Evolutionary conservation across 2,113 vertebrate species (phyloP).

Genomic region (Coptodon rendalli): DNA sequence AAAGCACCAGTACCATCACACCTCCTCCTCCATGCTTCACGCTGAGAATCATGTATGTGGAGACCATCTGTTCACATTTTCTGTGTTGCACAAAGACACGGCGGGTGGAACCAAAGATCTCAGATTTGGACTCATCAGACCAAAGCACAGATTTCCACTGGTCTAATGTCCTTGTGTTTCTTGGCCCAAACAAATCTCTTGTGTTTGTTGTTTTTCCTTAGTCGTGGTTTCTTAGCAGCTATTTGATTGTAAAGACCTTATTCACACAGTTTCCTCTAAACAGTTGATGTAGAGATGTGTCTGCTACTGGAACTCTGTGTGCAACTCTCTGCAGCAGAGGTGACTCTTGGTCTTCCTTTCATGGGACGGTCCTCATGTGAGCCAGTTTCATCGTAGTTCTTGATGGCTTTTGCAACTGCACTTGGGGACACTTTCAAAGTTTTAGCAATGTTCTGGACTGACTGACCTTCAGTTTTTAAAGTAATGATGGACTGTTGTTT

Average conservation of each 20-base stretch:
- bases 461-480: background rate
- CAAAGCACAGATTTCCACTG: background rate
- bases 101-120: background rate
- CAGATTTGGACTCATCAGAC: background rate
- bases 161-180: background rate
- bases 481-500: background rate
- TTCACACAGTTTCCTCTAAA: background rate
- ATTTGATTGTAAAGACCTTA: background rate
- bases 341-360: background rate
- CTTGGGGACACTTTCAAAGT: background rate
- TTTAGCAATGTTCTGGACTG: background rate
- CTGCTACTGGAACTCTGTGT: background rate
- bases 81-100: background rate
- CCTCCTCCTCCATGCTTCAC: background rate
- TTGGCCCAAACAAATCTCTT: background rate
- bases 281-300: background rate
- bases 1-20: background rate
- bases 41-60: background rate
- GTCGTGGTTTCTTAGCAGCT: background rate
- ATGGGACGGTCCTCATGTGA: background rate
- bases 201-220: background rate
- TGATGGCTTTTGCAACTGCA: background rate
- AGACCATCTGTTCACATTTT: background rate
- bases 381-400: fast-evolving
- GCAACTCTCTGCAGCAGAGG: background rate